Conservation (phyloP, 2,113 vertebrate genomes). For the Forbesichthys agassizii region DNA sequence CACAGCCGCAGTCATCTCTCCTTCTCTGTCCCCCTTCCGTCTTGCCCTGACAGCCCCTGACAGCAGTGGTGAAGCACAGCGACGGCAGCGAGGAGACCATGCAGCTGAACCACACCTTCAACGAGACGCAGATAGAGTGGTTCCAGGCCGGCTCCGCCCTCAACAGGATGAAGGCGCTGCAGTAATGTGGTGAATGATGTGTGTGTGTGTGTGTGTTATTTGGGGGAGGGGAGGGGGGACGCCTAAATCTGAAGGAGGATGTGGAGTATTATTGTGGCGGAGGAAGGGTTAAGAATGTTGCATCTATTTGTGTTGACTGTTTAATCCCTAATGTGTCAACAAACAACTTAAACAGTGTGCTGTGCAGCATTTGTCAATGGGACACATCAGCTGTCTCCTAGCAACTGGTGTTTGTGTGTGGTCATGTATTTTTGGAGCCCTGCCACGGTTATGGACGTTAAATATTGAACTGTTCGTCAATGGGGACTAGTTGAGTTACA, state of each 20-base stretch:
- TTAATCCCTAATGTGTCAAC: constrained; percentile 33
- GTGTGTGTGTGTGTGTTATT: too few species aligned
- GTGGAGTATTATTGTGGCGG: constrained; percentile 16
- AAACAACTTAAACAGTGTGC: constrained; percentile 13
- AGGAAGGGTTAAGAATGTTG: constrained; percentile 19
- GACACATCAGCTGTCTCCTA: constrained; percentile 3
- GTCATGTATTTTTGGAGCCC: constrained; percentile 11
- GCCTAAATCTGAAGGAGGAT: constrained; percentile 12
- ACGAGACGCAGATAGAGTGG: constrained; percentile 95
- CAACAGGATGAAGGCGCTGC: constrained; percentile 96
- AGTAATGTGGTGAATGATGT: constrained; percentile 77
- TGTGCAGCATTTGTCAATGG: constrained; percentile 17
- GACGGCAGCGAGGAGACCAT: constrained; percentile 89
- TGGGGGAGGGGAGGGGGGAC: constrained; percentile 38
- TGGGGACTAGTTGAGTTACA: too few species aligned
- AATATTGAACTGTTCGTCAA: too few species aligned
- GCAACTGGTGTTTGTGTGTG: background rate
- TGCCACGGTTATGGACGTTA: background rate
- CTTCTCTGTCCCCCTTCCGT: constrained; percentile 71
- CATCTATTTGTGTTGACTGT: constrained; percentile 8
- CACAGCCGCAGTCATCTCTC: background rate
- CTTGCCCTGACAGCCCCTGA: constrained; percentile 77
- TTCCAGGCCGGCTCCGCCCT: constrained; percentile 94
- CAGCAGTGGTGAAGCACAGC: constrained; percentile 89
- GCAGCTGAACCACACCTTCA: constrained; percentile 93